phyloP scores from a whole-genome alignment of 2,888 invertebrate species.

The Prenolepis imparis region DNA sequence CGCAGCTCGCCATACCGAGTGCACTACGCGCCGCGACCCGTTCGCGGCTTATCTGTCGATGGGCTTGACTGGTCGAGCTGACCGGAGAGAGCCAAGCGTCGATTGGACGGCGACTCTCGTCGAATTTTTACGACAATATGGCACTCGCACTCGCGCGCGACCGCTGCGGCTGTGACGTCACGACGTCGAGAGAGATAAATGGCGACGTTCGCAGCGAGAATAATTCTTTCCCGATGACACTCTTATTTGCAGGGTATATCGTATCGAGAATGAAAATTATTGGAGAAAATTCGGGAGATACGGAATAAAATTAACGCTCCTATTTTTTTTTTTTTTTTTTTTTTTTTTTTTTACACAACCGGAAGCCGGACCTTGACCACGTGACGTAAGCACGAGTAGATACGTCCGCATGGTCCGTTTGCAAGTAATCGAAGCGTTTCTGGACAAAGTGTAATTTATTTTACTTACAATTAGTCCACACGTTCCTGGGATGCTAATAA shows the following conservation, averaged over 20 bases:
- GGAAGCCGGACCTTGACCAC: background rate
- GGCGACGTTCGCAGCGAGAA: background rate
- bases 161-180: background rate
- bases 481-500: background rate
- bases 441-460: background rate
- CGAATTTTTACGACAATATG: slow-evolving; percentile 62
- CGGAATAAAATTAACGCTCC: background rate
- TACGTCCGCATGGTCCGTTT: background rate
- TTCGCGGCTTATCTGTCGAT: slow-evolving; percentile 81
- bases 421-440: background rate
- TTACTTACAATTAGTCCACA: background rate
- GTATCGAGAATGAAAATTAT: background rate
- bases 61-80: slow-evolving; percentile 80
- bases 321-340: background rate
- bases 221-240: no score
- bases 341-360: background rate
- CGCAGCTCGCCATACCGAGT: slow-evolving; percentile 70
- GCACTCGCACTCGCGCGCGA: background rate
- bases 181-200: background rate
- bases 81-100: slow-evolving; percentile 78
- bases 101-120: slow-evolving; percentile 79
- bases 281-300: background rate
- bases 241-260: background rate
- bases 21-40: slow-evolving; percentile 70
- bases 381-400: background rate